Evolutionary conservation across 2,888 invertebrate genomes (phyloP).

Genomic region (Dryococelus australis): DNA sequence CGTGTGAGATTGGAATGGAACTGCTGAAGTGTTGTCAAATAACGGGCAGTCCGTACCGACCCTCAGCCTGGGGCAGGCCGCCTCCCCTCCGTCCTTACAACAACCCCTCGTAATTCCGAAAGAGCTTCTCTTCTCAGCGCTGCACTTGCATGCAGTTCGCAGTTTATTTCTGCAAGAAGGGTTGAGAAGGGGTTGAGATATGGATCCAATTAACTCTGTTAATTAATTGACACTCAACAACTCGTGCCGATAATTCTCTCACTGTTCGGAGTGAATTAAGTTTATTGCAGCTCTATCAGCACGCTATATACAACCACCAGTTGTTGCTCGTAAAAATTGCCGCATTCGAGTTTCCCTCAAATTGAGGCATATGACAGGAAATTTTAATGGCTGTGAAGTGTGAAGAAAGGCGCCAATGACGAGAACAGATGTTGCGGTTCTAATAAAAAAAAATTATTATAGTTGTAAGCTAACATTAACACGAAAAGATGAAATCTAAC

Average conservation of each 20-base stretch:
- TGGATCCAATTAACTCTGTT: conserved; percentile 34
- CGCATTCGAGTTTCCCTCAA: too few species aligned
- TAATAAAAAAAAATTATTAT: too few species aligned
- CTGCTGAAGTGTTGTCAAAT: background rate
- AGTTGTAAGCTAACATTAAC: too few species aligned
- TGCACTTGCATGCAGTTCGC: background rate
- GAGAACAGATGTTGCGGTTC: too few species aligned
- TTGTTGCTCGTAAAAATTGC: background rate
- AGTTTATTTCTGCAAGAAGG: background rate
- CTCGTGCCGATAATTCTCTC: conserved; percentile 30
- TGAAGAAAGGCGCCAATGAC: too few species aligned
- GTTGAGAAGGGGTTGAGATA: conserved; percentile 18
- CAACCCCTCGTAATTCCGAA: background rate
- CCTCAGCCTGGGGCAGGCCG: background rate
- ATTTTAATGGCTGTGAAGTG: too few species aligned
- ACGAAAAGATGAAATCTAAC: too few species aligned
- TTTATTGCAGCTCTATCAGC: background rate
- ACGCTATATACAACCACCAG: background rate
- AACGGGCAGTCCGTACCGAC: background rate
- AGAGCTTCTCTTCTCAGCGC: background rate
- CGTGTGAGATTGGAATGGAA: too few species aligned
- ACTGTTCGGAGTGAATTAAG: background rate
- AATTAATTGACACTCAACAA: conserved; percentile 39
- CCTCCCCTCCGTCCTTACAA: background rate
- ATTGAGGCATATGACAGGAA: too few species aligned